These are phyloP conservation scores for Drosophila acutilabella DNA, from an alignment of 2,888 invertebrate species.

Conservation along the genomic window DNA sequence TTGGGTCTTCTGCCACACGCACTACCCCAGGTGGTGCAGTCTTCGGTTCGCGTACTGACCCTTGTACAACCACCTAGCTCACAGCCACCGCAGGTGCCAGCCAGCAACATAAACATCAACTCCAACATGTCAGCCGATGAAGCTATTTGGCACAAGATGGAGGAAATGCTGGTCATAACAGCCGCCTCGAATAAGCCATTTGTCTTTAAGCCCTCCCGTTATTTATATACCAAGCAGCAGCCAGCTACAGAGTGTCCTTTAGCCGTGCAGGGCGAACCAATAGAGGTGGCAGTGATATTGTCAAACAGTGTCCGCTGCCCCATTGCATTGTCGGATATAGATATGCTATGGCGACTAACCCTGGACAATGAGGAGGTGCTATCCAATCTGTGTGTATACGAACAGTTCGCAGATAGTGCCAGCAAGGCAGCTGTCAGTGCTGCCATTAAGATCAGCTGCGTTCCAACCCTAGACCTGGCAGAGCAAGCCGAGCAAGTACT, in stretches of 20 bases:
- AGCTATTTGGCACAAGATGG: constrained; percentile 89
- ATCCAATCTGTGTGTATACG: constrained; percentile 84
- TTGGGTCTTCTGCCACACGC: constrained; percentile 88
- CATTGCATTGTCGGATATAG: constrained; percentile 82
- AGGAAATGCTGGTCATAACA: constrained; percentile 91
- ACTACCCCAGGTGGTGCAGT: constrained; percentile 90
- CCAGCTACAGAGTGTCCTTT: constrained; percentile 89
- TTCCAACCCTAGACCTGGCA: constrained; percentile 78
- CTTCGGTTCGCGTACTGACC: constrained; percentile 89
- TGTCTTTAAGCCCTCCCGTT: constrained; percentile 92
- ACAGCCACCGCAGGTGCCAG: constrained; percentile 78
- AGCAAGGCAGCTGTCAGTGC: constrained; percentile 78
- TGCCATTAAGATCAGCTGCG: constrained; percentile 80
- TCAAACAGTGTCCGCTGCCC: constrained; percentile 87
- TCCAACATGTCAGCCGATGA: constrained; percentile 85
- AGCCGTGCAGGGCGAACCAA: constrained; percentile 92
- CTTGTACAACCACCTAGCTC: constrained; percentile 79
- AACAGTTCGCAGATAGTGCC: constrained; percentile 75
- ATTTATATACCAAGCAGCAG: constrained; percentile 89
- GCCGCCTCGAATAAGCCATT: constrained; percentile 89
- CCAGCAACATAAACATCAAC: constrained; percentile 83
- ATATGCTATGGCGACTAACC: constrained; percentile 84
- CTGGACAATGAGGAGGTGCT: constrained; percentile 84
- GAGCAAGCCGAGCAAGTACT: constrained; percentile 87
- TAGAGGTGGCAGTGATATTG: constrained; percentile 88